phyloP scores from a whole-genome alignment of 2,113 vertebrate genomes.

The Prinia subflava region DNA sequence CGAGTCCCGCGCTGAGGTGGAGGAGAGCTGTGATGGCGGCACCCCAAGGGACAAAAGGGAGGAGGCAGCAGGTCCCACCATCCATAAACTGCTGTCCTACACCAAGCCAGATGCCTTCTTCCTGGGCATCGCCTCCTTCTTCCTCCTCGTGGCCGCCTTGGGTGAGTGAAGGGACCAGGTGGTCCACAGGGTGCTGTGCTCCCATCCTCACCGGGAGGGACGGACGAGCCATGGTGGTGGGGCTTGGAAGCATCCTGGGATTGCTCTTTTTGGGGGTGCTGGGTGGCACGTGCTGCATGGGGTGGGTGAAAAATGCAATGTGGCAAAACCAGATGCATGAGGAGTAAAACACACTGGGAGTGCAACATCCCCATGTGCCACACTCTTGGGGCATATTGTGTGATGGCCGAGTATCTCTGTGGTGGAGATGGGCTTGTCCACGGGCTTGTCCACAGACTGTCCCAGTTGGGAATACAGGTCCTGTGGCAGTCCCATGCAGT shows the following conservation, averaged over 20 bases:
- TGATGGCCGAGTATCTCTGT: rapidly evolving
- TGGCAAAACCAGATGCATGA: rapidly evolving
- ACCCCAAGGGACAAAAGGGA: slow-evolving; percentile 7
- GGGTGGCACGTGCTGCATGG: rapidly evolving
- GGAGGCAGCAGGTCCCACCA: slow-evolving; percentile 78
- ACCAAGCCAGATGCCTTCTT: slow-evolving; percentile 82
- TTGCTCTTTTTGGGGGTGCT: not conserved
- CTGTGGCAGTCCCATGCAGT: rapidly evolving
- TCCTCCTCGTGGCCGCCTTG: slow-evolving; percentile 85
- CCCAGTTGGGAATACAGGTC: not conserved
- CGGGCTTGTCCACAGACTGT: not conserved
- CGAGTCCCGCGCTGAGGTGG: not conserved
- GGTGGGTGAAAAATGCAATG: not conserved
- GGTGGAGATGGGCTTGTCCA: not conserved
- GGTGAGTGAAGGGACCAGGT: slow-evolving; percentile 73
- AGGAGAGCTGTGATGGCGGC: slow-evolving; percentile 12
- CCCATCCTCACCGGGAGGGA: not conserved
- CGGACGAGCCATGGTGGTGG: too few species aligned
- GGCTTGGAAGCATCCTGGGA: not conserved
- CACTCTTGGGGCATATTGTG: not conserved
- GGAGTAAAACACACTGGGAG: not conserved
- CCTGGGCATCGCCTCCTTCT: slow-evolving; percentile 81
- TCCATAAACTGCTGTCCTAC: slow-evolving; percentile 88
- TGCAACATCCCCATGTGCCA: rapidly evolving
- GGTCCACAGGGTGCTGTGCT: rapidly evolving